Conservation (phyloP, 2,113 vertebrate species). For the Pygoscelis adeliae region DNA sequence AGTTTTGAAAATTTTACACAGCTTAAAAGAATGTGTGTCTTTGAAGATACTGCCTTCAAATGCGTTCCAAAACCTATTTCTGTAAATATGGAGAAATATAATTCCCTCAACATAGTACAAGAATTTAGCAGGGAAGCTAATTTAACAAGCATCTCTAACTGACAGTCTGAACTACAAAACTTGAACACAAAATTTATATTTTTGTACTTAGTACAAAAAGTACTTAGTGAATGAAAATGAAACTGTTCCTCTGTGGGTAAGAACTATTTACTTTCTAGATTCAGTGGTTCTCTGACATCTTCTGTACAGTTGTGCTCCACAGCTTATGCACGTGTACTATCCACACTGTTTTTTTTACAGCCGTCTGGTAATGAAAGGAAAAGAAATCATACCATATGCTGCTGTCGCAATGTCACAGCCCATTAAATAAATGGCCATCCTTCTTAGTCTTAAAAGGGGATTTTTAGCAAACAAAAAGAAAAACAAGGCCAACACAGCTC, state of each 20-base stretch:
- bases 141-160: neutral
- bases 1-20: constrained; percentile 63
- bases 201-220: neutral
- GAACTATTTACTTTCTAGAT: neutral
- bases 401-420: neutral
- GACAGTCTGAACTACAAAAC: neutral
- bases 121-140: constrained; percentile 5
- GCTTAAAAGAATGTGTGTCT: constrained; percentile 63
- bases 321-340: neutral
- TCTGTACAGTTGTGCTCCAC: neutral
- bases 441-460: neutral
- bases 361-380: neutral
- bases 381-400: neutral
- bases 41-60: constrained; percentile 64
- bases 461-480: constrained; percentile 38
- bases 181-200: neutral
- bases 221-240: neutral
- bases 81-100: constrained; percentile 15
- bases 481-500: constrained; percentile 6
- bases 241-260: neutral
- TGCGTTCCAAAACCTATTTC: constrained; percentile 55
- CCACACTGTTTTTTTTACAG: neutral
- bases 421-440: neutral
- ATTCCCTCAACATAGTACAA: neutral
- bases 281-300: neutral